These are phyloP conservation scores for Cryptotis parvus DNA, from an alignment of 2,113 vertebrate species.

Conservation along the genomic window DNA sequence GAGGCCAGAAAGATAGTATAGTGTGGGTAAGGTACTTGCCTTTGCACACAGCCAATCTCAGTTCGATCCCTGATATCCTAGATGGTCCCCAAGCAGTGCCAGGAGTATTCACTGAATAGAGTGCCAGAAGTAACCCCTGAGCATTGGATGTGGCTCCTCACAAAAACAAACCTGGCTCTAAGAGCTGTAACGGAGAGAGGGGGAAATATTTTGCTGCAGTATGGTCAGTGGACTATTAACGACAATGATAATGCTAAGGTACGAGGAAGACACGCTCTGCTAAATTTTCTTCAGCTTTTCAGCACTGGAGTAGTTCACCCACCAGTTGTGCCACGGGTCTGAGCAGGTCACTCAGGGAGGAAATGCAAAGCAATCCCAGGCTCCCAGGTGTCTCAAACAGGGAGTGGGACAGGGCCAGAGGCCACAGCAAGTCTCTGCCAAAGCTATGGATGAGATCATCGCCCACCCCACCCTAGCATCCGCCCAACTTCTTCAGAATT, in stretches of 20 bases:
- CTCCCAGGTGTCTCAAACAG: conserved; percentile 45
- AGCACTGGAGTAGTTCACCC: not conserved
- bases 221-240: not conserved
- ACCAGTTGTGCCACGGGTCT: not conserved
- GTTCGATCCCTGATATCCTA: too few relatives aligned
- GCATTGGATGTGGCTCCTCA: too few relatives aligned
- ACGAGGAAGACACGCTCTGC: not conserved
- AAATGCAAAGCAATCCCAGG: not conserved
- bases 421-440: conserved; percentile 6
- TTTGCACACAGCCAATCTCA: too few relatives aligned
- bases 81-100: too few relatives aligned
- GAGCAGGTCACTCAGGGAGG: not conserved
- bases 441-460: conserved; percentile 59
- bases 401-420: conserved; percentile 12
- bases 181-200: not conserved
- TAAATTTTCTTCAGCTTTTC: conserved; percentile 27
- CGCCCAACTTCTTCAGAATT: conserved; percentile 51
- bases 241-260: not conserved
- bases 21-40: too few relatives aligned
- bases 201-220: conserved; percentile 13
- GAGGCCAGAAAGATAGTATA: too few relatives aligned
- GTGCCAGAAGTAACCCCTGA: too few relatives aligned
- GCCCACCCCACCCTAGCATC: not conserved
- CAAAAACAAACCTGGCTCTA: too few relatives aligned
- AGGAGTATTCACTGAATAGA: too few relatives aligned